Base-by-base conservation (phyloP, 2,113 vertebrate species). In the Gorsachius goisagi region DNA sequence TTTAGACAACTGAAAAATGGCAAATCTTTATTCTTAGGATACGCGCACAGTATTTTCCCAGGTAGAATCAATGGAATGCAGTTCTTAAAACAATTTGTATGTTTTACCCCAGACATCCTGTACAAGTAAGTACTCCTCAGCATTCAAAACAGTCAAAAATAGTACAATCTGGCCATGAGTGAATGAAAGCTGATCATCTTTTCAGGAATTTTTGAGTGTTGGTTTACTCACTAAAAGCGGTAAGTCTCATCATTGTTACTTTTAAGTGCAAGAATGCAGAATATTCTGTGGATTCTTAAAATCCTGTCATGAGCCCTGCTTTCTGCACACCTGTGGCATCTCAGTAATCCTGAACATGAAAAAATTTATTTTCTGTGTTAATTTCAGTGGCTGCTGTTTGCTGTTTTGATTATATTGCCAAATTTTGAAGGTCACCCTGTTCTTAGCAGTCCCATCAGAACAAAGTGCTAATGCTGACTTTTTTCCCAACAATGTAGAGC, bases 371-470 rank as follows among this genome's bases (percentile, higher is more conserved):
- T 78, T 89, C 37, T 33, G 5, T 80, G 33, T 89, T 92, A 89
- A 84, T 91, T 80, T 88, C 78, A 87, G 66, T 89, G 78, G 58
- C 66, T 85, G 53, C 45, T 68, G 50, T 91, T 92, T 86, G 66
- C 59, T 33, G 20, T 72, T 94, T 89, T 89, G 60, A 76, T 94
- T 92, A 44, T 82, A 76, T 80, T 93, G 77, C 56, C 95, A 81
- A 91, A 72, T 93, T 90, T 92, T 97, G 96, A 97, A 98, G 92
- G 97, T 97, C 94, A 96, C 59, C 41, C 41, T 81, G 33, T 92
- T 87, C 91, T 80, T 73, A 87, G 89, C 74, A 93, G 73, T 93
- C 76, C 63, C 88, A 80, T 90, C 92, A 95, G 75, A 91, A 84
- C 67, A 59, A 93, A 94, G 84, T 72, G 67, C 91, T 92, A 96